Conservation (phyloP, 2,113 vertebrate genomes). For the Chloroceryle aenea region DNA sequence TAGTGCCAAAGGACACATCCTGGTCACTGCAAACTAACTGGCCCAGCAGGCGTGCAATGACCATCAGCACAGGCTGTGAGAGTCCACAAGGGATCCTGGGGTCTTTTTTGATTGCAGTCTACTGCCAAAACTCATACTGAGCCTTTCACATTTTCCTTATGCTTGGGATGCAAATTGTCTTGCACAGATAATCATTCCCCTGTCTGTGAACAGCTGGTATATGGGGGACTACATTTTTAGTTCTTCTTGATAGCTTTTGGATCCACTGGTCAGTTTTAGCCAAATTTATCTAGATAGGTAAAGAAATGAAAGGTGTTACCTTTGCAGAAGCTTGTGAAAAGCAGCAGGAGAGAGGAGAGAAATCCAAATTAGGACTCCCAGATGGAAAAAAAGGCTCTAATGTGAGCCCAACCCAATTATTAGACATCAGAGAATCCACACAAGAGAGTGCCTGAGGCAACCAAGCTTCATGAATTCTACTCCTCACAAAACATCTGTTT, state of each 20-base stretch:
- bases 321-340: constrained; percentile 35
- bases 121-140: not conserved
- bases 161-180: not conserved
- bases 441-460: constrained; percentile 46
- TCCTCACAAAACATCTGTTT: constrained; percentile 52
- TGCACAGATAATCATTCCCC: not conserved
- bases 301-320: constrained; percentile 3
- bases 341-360: constrained; percentile 38
- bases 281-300: not conserved
- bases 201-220: not conserved
- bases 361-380: constrained; percentile 59
- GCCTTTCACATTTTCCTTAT: not conserved
- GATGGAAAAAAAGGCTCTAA: constrained; percentile 65
- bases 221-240: not conserved
- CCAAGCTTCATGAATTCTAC: constrained; percentile 47
- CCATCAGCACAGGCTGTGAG: not conserved
- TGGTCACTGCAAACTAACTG: not conserved
- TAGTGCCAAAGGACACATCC: not conserved
- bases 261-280: not conserved
- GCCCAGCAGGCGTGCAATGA: accelerated
- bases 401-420: constrained; percentile 61
- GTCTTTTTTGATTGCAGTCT: not conserved
- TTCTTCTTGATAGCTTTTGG: not conserved
- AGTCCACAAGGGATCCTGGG: not conserved
- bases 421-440: constrained; percentile 73